Evolutionary conservation across 1,140 invertebrate species (phyloP).

Genomic region (Zaprionus tsacasi): DNA sequence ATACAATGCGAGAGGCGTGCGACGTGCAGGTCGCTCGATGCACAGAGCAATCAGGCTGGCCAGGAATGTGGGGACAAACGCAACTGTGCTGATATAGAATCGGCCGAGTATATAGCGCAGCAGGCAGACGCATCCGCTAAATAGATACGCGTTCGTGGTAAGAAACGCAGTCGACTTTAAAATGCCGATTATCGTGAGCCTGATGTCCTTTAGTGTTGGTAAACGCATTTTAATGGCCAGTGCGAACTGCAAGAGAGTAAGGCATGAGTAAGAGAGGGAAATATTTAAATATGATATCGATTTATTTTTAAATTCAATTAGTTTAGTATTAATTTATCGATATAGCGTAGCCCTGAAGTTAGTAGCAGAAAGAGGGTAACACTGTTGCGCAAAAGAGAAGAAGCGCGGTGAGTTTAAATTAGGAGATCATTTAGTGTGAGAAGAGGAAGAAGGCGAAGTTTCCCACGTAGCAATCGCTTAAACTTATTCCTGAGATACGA

Average conservation of each 20-base stretch:
- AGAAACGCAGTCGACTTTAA: conserved; percentile 91
- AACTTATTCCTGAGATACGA: too few relatives aligned
- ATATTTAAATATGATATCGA: not conserved
- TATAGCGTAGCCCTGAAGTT: too few relatives aligned
- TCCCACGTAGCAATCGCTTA: too few relatives aligned
- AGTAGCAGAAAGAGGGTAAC: too few relatives aligned
- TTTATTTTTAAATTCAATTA: too few relatives aligned
- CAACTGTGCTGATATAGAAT: conserved; percentile 88
- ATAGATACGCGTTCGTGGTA: conserved; percentile 89
- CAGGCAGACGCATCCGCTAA: conserved; percentile 88
- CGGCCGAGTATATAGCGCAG: conserved; percentile 87
- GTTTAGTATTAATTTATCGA: too few relatives aligned
- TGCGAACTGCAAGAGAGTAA: conserved; percentile 86
- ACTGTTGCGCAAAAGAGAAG: too few relatives aligned
- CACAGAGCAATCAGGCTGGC: conserved; percentile 88
- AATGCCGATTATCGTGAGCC: conserved; percentile 88
- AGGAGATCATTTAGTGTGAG: too few relatives aligned
- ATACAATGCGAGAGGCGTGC: conserved; percentile 89
- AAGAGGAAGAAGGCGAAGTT: too few relatives aligned
- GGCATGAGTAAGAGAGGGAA: too few relatives aligned
- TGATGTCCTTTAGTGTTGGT: conserved; percentile 87
- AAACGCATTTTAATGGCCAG: conserved; percentile 88
- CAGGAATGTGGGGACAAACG: conserved; percentile 89
- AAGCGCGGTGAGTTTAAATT: too few relatives aligned
- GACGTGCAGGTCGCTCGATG: conserved; percentile 89